Conservation (phyloP, 2,888 invertebrate genomes). For the Punctoribates punctum region DNA sequence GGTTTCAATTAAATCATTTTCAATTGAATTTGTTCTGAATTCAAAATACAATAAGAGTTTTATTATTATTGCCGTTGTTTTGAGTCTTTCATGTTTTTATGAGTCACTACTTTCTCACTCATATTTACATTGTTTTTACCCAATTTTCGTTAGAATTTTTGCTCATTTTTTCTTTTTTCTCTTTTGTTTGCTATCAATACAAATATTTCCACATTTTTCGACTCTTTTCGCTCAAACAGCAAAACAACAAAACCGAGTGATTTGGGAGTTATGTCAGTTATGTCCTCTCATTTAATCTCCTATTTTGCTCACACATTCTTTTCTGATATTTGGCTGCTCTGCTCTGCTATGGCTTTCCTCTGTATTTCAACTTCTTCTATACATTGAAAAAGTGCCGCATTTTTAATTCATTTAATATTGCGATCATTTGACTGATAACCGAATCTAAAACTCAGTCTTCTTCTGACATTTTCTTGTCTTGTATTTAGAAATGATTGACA, state of each 20-base stretch:
- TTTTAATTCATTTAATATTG: slow-evolving; percentile 2
- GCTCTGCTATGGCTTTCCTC: background rate
- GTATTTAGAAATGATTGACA: slow-evolving; percentile 28
- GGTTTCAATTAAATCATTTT: too few relatives aligned
- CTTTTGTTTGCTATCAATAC: slow-evolving; percentile 22
- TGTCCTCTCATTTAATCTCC: slow-evolving; percentile 18
- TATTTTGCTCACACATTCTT: background rate
- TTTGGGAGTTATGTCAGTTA: slow-evolving; percentile 27
- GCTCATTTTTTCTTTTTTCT: slow-evolving; percentile 13
- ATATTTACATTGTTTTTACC: background rate
- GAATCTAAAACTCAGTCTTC: background rate
- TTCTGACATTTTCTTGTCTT: background rate
- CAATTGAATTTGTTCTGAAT: too few relatives aligned
- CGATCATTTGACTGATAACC: slow-evolving; percentile 3
- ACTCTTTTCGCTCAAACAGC: slow-evolving; percentile 31
- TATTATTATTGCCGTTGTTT: background rate
- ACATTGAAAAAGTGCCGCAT: background rate
- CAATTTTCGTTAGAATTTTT: background rate
- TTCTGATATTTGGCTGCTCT: background rate
- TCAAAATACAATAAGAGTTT: background rate
- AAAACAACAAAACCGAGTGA: slow-evolving; percentile 36
- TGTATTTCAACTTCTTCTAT: background rate
- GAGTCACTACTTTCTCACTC: slow-evolving; percentile 11
- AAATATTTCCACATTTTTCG: slow-evolving; percentile 10
- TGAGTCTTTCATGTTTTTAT: background rate